phyloP scores from a whole-genome alignment of 2,888 invertebrate species.

The Pilophorus perplexus region DNA sequence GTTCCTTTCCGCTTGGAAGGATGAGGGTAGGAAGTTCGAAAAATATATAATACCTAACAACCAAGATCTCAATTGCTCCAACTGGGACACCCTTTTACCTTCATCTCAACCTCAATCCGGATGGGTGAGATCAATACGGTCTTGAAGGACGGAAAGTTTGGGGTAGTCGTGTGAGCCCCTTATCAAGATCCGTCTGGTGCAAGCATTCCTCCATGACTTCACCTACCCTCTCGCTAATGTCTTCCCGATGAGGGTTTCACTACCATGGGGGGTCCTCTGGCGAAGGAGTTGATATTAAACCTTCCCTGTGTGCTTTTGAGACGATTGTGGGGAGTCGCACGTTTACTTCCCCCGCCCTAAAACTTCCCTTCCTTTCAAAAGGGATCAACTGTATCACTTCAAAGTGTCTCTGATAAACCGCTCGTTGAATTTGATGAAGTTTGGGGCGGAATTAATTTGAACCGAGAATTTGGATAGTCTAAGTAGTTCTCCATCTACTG shows the following conservation, averaged over 20 bases:
- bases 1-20: too few relatives aligned
- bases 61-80: too few relatives aligned
- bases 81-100: too few relatives aligned
- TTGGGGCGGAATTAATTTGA: slow-evolving; percentile 31
- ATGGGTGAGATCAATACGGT: background rate
- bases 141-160: background rate
- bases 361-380: slow-evolving; percentile 18
- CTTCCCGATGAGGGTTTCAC: slow-evolving; percentile 27
- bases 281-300: slow-evolving; percentile 39
- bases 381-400: slow-evolving; percentile 37
- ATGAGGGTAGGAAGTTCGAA: too few relatives aligned
- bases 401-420: slow-evolving; percentile 38
- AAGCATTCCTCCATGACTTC: slow-evolving; percentile 36
- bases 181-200: slow-evolving; percentile 39
- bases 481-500: slow-evolving; percentile 1
- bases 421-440: slow-evolving; percentile 33
- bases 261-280: background rate
- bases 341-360: slow-evolving; percentile 13
- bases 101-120: too few relatives aligned
- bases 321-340: slow-evolving; percentile 25
- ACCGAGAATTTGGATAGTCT: background rate
- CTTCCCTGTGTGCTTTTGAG: slow-evolving; percentile 37
- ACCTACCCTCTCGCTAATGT: slow-evolving; percentile 28
- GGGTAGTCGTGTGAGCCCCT: slow-evolving; percentile 32
- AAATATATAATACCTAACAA: too few relatives aligned